Evolutionary conservation across 2,113 vertebrate species (phyloP).

Genomic region (Otolemur garnettii): DNA sequence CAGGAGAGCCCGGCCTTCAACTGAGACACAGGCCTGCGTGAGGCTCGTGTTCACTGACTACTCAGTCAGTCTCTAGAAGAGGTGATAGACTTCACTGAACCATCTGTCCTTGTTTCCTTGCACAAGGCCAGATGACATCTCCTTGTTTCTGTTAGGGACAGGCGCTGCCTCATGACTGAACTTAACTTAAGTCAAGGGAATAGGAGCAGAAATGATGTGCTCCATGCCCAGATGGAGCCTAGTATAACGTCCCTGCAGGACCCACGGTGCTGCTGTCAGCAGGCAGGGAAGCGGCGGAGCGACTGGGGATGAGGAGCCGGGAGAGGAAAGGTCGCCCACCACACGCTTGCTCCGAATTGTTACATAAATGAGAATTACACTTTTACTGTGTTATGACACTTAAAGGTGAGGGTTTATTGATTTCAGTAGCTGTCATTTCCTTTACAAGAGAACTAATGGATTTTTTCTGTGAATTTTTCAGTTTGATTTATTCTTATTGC

Average conservation of each 20-base stretch:
- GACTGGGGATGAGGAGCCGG: background rate
- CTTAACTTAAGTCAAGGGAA: background rate
- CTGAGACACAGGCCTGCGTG: background rate
- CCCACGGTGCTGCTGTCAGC: background rate
- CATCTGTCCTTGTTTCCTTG: background rate
- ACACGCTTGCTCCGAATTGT: background rate
- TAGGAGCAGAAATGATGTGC: background rate
- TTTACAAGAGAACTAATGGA: background rate
- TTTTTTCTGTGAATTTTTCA: slow-evolving; percentile 55
- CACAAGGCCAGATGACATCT: background rate
- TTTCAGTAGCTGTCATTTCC: background rate
- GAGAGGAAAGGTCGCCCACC: background rate
- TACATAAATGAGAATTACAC: background rate
- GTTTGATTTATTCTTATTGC: slow-evolving; percentile 12
- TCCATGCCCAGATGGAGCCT: background rate
- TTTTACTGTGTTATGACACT: background rate
- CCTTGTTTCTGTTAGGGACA: background rate
- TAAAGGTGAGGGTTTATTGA: background rate
- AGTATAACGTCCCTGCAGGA: background rate
- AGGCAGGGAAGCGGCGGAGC: background rate
- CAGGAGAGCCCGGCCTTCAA: background rate
- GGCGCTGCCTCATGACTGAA: background rate
- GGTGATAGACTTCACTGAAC: background rate
- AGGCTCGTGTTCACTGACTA: background rate
- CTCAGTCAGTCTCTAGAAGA: background rate